Evolutionary conservation across 2,113 vertebrate genomes (phyloP).

Genomic region (Acanthochromis polyacanthus): DNA sequence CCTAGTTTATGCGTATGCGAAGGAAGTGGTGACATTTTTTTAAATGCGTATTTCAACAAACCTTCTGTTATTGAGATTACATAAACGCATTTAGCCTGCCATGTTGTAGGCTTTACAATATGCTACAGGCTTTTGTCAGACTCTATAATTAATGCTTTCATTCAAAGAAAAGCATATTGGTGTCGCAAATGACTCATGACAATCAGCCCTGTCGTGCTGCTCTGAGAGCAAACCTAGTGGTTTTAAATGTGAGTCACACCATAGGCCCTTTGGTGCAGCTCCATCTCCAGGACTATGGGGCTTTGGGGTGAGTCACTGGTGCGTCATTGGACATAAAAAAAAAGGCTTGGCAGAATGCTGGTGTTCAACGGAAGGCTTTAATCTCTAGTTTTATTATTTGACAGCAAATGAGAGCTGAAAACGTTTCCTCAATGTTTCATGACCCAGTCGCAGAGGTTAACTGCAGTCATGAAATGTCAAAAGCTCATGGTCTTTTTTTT

Average conservation of each 20-base stretch:
- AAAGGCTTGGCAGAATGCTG: slow-evolving; percentile 22
- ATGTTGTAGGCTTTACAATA: slow-evolving; percentile 1
- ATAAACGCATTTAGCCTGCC: neutral
- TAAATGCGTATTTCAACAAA: neutral
- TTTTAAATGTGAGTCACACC: slow-evolving; percentile 41
- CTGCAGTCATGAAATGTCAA: neutral
- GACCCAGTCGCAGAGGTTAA: neutral
- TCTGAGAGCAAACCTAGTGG: slow-evolving; percentile 23
- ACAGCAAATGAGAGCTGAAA: slow-evolving; percentile 27
- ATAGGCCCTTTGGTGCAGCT: slow-evolving; percentile 48
- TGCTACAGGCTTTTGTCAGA: slow-evolving; percentile 7
- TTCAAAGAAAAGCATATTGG: slow-evolving; percentile 26
- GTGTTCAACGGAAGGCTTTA: slow-evolving; percentile 13
- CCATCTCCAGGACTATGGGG: slow-evolving; percentile 37
- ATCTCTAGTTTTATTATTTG: slow-evolving; percentile 39
- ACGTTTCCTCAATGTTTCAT: slow-evolving; percentile 22
- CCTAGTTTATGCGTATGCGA: neutral
- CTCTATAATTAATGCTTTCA: slow-evolving; percentile 33
- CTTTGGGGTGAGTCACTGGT: slow-evolving; percentile 47
- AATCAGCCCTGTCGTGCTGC: slow-evolving; percentile 12
- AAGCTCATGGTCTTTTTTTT: neutral
- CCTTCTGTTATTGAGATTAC: neutral
- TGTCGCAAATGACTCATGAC: slow-evolving; percentile 13
- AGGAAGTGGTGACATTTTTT: neutral
- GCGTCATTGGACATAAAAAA: slow-evolving; percentile 22